phyloP scores from a whole-genome alignment of 2,113 vertebrate species.

The Cephalopterus ornatus region DNA sequence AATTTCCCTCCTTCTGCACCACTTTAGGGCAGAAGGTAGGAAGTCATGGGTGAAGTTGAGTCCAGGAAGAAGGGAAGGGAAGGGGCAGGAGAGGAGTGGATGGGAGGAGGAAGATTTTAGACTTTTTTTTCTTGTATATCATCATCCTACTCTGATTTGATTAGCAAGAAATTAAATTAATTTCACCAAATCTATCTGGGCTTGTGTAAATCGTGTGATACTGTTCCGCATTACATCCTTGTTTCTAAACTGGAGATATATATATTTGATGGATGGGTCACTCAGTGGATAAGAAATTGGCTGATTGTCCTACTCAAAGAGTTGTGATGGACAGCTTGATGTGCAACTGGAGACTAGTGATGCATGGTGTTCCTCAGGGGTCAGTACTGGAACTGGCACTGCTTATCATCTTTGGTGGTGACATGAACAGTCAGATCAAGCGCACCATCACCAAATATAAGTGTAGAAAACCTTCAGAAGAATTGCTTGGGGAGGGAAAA shows the following conservation, averaged over 20 bases:
- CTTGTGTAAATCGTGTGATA: neutral
- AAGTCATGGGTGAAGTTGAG: neutral
- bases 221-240: too few relatives aligned
- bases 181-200: neutral
- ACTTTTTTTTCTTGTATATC: neutral
- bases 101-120: neutral
- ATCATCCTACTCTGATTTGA: neutral
- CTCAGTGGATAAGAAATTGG: neutral
- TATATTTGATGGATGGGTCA: neutral
- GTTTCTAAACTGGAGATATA: neutral
- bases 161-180: neutral
- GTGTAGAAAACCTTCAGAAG: neutral
- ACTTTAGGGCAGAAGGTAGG: accelerated
- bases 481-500: neutral
- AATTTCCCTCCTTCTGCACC: accelerated
- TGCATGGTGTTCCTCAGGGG: neutral
- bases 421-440: neutral
- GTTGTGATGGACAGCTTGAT: neutral
- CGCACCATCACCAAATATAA: neutral
- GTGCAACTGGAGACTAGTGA: neutral
- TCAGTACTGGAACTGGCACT: neutral
- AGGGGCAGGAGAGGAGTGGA: neutral
- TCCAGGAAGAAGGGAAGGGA: neutral
- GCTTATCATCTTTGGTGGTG: neutral
- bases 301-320: neutral